Conservation (phyloP, 2,113 vertebrate species). For the Oreotrochilus melanogaster region DNA sequence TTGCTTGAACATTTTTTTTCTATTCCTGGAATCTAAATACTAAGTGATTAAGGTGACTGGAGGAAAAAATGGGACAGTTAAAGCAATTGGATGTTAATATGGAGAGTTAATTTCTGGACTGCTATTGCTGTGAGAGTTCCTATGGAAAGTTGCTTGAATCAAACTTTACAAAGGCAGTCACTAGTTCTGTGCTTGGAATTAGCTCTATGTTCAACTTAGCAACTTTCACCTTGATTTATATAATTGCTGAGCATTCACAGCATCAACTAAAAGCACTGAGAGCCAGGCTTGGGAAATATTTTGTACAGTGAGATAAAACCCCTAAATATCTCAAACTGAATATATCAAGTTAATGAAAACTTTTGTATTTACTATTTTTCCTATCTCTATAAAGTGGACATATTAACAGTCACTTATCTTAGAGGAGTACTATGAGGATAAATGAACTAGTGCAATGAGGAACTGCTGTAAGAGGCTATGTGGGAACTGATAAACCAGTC, state of each 20-base stretch:
- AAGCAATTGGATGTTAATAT: background rate
- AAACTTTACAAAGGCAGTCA: background rate
- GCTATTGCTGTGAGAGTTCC: background rate
- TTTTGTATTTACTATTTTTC: background rate
- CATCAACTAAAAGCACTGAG: background rate
- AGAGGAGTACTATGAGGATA: background rate
- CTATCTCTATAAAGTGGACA: background rate
- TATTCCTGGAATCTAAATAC: background rate
- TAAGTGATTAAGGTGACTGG: background rate
- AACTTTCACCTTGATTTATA: background rate
- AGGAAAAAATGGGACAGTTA: background rate
- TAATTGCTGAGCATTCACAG: background rate
- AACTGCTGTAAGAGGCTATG: background rate
- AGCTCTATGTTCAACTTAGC: background rate
- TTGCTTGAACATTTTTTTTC: background rate
- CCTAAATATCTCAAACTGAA: background rate
- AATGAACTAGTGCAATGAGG: background rate
- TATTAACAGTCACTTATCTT: background rate
- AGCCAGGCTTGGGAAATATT: background rate
- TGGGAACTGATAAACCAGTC: background rate
- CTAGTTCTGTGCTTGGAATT: background rate
- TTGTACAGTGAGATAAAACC: background rate
- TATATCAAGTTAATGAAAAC: background rate
- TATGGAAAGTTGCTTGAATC: background rate
- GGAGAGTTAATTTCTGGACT: background rate